Evolutionary conservation across 2,113 vertebrate species (phyloP), one percentile per base, ranked within the genome.

Genomic region (Pogona vitticeps): DNA sequence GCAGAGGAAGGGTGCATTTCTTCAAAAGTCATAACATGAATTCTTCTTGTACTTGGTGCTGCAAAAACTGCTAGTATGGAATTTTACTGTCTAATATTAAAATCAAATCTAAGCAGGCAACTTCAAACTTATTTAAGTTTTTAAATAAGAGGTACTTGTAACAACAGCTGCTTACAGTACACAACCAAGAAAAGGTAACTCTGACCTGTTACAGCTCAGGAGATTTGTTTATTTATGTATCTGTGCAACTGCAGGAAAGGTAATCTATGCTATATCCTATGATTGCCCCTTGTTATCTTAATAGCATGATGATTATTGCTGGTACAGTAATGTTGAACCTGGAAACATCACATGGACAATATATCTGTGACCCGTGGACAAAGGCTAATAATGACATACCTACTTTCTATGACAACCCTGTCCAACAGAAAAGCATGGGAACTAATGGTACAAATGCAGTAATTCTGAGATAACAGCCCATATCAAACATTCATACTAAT

Each of bases 1-100:
- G 26, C 15, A 20, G 15, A 20, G 2, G 7, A 59, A 36, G 6
- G 2, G 20, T 56, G 36, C 23, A 20, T 6, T 15, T 80, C 26
- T 86, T 86, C 23, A 84, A 10, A 18, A 1, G 68, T 89, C 72
- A 40, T 86, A 89, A 92, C 78, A 61, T 65, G 84, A 28, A 76
- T 6, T 83, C 67, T 76, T 77, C 72, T 21, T 80, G 33, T 28
- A 52, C 71, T 83, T 40, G 21, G 17, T 85, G 26, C 31, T 42
- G n/a, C 42, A 31, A 84, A 56, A 52, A 85, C 26, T 2, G 28
- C 23, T 56, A 42, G 9, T 46, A 81, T 17, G 31, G 20, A 85
- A 81, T 73, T 2, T 6, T 73, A 70, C 20, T 71, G 58, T n/a
- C 31, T 59, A 65, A n/a, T 59, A 36, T 58, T 71, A 46, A 33